These are phyloP conservation scores for Morus bassanus DNA, from an alignment of 2,797 vertebrate genomes.

Conservation along the genomic window DNA sequence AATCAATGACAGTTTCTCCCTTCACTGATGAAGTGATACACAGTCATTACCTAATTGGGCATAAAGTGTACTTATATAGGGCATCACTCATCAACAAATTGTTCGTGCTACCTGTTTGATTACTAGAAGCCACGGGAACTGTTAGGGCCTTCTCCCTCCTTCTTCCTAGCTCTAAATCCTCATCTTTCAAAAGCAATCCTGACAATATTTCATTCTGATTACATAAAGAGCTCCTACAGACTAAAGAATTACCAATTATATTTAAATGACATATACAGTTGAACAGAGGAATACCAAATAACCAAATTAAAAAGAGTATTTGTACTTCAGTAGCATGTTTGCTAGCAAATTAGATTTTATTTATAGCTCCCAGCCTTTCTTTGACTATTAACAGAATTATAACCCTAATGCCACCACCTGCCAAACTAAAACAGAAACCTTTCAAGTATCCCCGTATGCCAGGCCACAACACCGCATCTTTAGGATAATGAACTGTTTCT, in stretches of 20 bases:
- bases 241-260: neutral
- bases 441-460: neutral
- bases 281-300: neutral
- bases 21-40: neutral
- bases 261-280: neutral
- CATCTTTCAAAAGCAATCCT: neutral
- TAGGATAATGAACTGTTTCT: neutral
- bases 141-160: neutral
- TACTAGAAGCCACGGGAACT: neutral
- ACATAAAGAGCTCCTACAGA: neutral
- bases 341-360: neutral
- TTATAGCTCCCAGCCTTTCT: neutral
- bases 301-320: neutral
- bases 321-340: neutral
- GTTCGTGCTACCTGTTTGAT: neutral
- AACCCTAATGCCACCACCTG: neutral
- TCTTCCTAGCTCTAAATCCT: neutral
- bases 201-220: neutral
- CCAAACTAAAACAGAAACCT: neutral
- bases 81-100: neutral
- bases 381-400: neutral
- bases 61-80: neutral
- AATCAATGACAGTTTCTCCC: neutral
- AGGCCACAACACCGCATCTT: neutral
- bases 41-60: neutral